Evolutionary conservation across 2,113 vertebrate genomes (phyloP).

Genomic region (Galemys pyrenaicus): DNA sequence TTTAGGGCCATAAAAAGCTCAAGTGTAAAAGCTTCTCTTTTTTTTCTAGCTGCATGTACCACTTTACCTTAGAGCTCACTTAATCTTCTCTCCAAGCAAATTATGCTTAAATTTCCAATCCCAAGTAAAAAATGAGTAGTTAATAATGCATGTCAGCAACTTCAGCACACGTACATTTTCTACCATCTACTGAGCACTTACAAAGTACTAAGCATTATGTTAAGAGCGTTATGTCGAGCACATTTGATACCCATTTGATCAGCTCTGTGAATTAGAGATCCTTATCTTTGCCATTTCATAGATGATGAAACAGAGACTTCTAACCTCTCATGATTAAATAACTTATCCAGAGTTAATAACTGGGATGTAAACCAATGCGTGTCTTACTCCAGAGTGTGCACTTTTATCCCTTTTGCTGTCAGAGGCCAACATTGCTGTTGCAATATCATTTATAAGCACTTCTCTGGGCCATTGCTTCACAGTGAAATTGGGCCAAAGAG

Average conservation of each 20-base stretch:
- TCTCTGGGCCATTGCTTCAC: neutral
- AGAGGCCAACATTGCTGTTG: neutral
- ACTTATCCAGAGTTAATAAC: neutral
- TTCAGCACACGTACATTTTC: accelerated
- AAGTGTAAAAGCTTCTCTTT: neutral
- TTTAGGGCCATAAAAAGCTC: neutral
- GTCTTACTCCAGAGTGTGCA: neutral
- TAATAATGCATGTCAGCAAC: neutral
- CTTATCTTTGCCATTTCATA: neutral
- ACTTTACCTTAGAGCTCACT: neutral
- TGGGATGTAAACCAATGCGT: neutral
- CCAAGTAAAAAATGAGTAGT: neutral
- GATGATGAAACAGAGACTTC: neutral
- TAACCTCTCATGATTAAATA: neutral
- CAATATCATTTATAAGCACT: neutral
- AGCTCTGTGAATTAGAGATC: neutral
- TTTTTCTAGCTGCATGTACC: neutral
- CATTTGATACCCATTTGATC: neutral
- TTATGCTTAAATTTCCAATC: neutral
- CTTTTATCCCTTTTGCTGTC: neutral
- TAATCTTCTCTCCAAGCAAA: neutral
- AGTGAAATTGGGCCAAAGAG: neutral
- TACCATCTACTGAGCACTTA: neutral
- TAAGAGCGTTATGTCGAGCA: neutral
- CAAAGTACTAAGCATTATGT: neutral